Evolutionary conservation across 2,888 invertebrate genomes (phyloP).

Genomic region (Gastrophysa polygoni): DNA sequence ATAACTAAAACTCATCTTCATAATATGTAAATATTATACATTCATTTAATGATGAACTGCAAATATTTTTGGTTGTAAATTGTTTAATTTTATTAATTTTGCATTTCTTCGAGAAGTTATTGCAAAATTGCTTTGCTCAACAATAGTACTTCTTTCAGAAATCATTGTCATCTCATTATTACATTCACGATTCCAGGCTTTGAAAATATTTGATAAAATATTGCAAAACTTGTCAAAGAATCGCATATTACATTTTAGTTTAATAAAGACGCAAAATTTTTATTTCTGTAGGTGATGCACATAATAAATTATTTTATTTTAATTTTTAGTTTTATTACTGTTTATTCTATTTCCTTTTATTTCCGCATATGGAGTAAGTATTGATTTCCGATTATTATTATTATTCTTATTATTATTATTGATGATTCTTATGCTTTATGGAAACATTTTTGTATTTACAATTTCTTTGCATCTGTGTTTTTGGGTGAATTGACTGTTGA

Average conservation of each 20-base stretch:
- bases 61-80: conserved; percentile 31
- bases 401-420: conserved; percentile 18
- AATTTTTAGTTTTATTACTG: conserved; percentile 31
- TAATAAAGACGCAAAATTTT: conserved; percentile 30
- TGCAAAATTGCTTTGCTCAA: too few species aligned
- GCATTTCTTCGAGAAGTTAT: conserved; percentile 26
- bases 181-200: too few species aligned
- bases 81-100: conserved; percentile 29
- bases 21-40: conserved; percentile 3
- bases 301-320: conserved; percentile 36
- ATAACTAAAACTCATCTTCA: conserved; percentile 20
- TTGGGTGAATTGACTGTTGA: not conserved
- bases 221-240: conserved; percentile 24
- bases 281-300: conserved; percentile 36
- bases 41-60: conserved; percentile 19
- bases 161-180: too few species aligned
- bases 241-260: conserved; percentile 30
- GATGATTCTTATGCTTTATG: conserved; percentile 22
- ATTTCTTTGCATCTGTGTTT: conserved; percentile 1
- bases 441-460: conserved; percentile 14
- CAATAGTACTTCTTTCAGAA: too few species aligned
- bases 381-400: conserved; percentile 24
- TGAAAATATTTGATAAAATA: too few species aligned
- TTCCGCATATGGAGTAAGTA: conserved; percentile 25
- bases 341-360: conserved; percentile 27